phyloP scores from a whole-genome alignment of 1,140 invertebrate species.

The Orussus abietinus region DNA sequence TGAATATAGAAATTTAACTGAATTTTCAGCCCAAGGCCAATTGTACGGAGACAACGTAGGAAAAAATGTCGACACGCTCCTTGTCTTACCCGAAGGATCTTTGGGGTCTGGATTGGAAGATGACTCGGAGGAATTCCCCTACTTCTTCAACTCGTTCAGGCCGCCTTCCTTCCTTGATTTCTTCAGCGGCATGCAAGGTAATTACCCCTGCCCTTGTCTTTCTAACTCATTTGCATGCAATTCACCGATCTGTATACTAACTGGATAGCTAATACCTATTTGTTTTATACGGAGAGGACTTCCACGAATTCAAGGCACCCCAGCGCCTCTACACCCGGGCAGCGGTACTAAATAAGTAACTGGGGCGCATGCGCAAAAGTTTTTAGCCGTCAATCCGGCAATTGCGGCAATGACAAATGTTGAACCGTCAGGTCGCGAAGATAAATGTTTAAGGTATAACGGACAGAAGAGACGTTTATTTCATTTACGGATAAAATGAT shows the following conservation, averaged over 20 bases:
- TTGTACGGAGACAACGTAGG: conserved; percentile 20
- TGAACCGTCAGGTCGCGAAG: no score
- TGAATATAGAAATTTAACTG: no score
- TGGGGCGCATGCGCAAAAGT: conserved; percentile 17
- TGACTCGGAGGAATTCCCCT: neutral
- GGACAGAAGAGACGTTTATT: no score
- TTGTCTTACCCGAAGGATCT: conserved; percentile 23
- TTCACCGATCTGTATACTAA: neutral
- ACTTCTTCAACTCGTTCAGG: conserved; percentile 25
- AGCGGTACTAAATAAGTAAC: conserved; percentile 6
- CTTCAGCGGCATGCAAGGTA: conserved; percentile 32
- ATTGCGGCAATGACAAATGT: no score
- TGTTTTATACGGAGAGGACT: neutral
- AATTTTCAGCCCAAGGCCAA: no score
- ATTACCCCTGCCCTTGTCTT: neutral
- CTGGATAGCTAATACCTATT: neutral
- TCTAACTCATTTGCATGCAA: conserved; percentile 1
- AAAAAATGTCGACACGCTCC: conserved; percentile 21
- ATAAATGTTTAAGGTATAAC: no score
- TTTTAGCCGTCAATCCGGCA: conserved; percentile 15
- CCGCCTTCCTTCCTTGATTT: conserved; percentile 24
- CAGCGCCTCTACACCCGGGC: neutral
- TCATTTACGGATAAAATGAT: no score
- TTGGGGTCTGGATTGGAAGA: conserved; percentile 3
- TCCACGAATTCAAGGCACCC: neutral